Base-by-base conservation (phyloP, 2,797 vertebrate species). In the Heliangelus exortis region DNA sequence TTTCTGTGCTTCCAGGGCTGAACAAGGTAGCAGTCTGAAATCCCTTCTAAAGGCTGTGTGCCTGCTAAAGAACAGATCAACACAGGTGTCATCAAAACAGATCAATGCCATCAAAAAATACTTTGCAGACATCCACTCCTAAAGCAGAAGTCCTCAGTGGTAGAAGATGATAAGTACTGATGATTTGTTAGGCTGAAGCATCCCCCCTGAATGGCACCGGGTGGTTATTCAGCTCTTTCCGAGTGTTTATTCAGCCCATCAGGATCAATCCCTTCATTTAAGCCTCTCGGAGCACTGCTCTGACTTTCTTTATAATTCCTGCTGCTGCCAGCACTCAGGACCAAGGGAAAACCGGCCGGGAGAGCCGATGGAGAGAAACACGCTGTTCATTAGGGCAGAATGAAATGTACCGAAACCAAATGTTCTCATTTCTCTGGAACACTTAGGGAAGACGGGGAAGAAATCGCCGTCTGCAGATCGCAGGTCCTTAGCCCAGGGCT, bases 401-500 rank as follows among this genome's bases (percentile, higher is more conserved):
- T 1, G 16, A 28, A 22, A n/a, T 26, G 67, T 7, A 16, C 47
- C 7, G 5, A 68, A 29, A 33, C 45, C 69, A 33, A 36, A 22
- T 0, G 28, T 29, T 15, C 57, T 1, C 25, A 2, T 12, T 4
- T 15, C 28, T 7, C 16, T 6, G 28, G n/a, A 7, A 1, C 25
- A 2, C 11, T 10, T 0, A 36, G 22, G 25, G 11, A 2, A 10
- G 21, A 50, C 10, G 18, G 20, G 9, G 3, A 3, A n/a, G 5
- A 0, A 41, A 41, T 41, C 39, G 13, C 39, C 13, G 31, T 1
- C 0, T 1, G 48, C 33, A 7, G 33, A 0, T 1, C 0, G 13
- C 26, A 2, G 36, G 0, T 10, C 11, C 2, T 15, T 41, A 14
- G 39, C 39, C 39, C 12, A 15, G 39, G 39, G 13, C 14, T 13